Base-by-base conservation (phyloP, 2,888 invertebrate species). In the Bibio marci region DNA sequence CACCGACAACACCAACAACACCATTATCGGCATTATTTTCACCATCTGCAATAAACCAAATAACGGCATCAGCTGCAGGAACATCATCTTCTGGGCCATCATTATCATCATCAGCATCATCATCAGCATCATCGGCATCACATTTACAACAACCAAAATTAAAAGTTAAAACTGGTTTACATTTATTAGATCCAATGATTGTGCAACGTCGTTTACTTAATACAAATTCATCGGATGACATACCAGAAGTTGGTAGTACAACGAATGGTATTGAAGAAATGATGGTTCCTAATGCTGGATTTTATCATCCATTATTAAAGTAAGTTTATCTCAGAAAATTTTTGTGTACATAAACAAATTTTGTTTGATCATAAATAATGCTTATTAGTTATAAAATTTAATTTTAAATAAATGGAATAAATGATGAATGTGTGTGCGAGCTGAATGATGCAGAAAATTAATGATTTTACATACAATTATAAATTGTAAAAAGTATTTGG, bases 271-370 rank as follows among this genome's bases (percentile, higher is more conserved):
- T 70, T 5, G 74, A 73, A 40, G 65, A 64, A 43, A 51, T 54
- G 50, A 51, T 61, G 42, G 70, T 70, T 46, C 66, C 73, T 35
- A 71, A 76, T 49, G n/a, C 37, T 3, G 77, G 79, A 46, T 64
- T 85, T 37, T 85, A 85, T 85, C 83, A 85, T 65, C 85, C 85
- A 39, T 67, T 85, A 36, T 85, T 85, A 59, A 83, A 80, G 83
- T 85, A 66, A 77, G 73, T 70, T 49, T 44, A 46, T 42, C 43
- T 43, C n/a, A n/a, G n/a, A n/a, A n/a, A n/a, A n/a, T n/a, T n/a
- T n/a, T n/a, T n/a, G n/a, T n/a, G n/a, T n/a, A n/a, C n/a, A n/a
- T n/a, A n/a, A n/a, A n/a, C n/a, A n/a, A n/a, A n/a, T n/a, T n/a
- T n/a, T n/a, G n/a, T n/a, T n/a, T n/a, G n/a, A n/a, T n/a, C n/a